Conservation (phyloP, 2,113 vertebrate genomes). For the Candoia aspera region DNA sequence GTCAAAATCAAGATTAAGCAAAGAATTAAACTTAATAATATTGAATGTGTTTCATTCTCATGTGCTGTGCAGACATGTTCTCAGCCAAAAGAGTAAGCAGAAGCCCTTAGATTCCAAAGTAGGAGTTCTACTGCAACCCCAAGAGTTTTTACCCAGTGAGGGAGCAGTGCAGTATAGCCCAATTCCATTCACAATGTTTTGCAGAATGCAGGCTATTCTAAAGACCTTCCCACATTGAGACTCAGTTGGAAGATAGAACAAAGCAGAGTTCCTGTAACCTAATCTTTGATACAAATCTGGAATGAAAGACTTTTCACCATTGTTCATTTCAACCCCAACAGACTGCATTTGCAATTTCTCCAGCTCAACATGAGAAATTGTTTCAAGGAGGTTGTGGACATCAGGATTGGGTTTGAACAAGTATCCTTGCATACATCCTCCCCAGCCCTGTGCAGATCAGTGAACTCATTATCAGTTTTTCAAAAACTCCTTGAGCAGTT, state of each 20-base stretch:
- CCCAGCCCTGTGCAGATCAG: neutral
- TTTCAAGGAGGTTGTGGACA: neutral
- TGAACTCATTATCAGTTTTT: neutral
- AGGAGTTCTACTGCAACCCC: neutral
- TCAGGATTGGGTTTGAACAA: neutral
- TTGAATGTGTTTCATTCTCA: neutral
- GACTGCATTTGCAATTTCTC: neutral
- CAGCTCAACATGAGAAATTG: neutral
- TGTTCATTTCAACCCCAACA: neutral
- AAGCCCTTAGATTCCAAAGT: neutral
- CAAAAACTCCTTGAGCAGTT: neutral
- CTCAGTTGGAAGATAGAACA: neutral
- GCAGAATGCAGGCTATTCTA: neutral
- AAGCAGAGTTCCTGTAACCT: neutral
- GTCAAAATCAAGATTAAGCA: constrained; percentile 34
- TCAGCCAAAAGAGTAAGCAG: neutral
- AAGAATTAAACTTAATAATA: neutral
- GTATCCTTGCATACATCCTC: neutral
- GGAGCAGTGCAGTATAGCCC: no score
- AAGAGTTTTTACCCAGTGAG: no score
- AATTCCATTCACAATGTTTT: neutral
- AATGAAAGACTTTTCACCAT: neutral
- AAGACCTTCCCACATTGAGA: neutral
- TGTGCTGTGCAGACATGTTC: neutral
- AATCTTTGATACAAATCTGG: neutral